Conservation (phyloP, 2,797 vertebrate species). For the Ctenochaetus hawaiiensis region DNA sequence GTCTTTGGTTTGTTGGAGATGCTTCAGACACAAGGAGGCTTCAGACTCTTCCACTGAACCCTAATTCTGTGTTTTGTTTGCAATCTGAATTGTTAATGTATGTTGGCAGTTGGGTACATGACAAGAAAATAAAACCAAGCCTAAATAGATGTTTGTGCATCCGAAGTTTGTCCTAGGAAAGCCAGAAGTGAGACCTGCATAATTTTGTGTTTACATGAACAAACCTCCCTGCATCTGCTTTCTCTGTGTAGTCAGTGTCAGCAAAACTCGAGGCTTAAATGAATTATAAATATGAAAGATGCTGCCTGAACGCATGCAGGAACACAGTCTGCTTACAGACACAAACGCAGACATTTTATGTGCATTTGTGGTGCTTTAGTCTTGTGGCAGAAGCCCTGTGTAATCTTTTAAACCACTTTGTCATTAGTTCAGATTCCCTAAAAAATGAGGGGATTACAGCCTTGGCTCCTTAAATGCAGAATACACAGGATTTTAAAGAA, state of each 20-base stretch:
- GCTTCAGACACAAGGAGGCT: background rate
- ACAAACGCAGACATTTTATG: conserved; percentile 19
- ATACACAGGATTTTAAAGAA: conserved; percentile 44
- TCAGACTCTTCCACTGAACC: background rate
- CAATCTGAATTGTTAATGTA: background rate
- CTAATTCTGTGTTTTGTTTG: conserved; percentile 8
- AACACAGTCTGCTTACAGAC: conserved; percentile 10
- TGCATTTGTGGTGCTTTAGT: conserved; percentile 52
- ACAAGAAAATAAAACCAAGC: conserved; percentile 37
- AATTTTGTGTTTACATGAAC: conserved; percentile 44
- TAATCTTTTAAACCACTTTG: conserved; percentile 72
- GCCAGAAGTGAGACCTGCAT: conserved; percentile 12
- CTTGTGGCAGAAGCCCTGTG: conserved; percentile 49
- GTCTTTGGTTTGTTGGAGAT: conserved; percentile 10
- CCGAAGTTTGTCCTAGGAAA: conserved; percentile 38
- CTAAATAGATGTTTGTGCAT: conserved; percentile 16
- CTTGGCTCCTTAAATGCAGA: conserved; percentile 37
- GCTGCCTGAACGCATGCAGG: conserved; percentile 11
- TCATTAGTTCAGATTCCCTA: conserved; percentile 58
- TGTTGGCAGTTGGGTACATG: background rate
- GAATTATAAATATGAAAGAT: conserved; percentile 58
- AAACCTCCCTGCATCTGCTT: conserved; percentile 20
- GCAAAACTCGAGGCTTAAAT: conserved; percentile 30
- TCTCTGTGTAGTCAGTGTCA: conserved; percentile 34
- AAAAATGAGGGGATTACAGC: conserved; percentile 63